Base-by-base conservation (phyloP, 1,140 invertebrate genomes). In the Asbolus verrucosus region DNA sequence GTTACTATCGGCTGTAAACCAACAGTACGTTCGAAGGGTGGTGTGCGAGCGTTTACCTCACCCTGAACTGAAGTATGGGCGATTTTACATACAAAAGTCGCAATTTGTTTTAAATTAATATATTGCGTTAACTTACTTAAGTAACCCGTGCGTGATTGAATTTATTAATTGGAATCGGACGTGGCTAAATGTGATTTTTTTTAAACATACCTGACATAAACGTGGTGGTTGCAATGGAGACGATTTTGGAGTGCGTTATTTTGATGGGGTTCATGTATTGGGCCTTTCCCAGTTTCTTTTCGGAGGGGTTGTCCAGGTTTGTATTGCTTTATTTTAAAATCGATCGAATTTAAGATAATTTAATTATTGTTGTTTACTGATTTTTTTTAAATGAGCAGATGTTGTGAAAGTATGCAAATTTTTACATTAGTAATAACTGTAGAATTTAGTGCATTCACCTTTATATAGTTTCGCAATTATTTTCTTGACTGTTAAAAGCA, bases 191-290 rank as follows among this genome's bases (percentile, higher is more conserved):
- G 46, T 54, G 43, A 54, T 54, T 27, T 43, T 43, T 54, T 30
- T 36, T 5, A 30, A 5, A 36, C 3, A 36, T 36, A 36, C 27
- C 9, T 30, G 27, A 30, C 4, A 11, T 36, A 6, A 2, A 36
- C 3, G 46, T 0, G 19, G 2, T 30, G 19, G 8, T 16, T 27
- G 46, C 19, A 30, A 75, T 78, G 75, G 76, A 77, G 19, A 69
- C 68, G 11, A 70, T 78, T 8, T 38, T 78, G 27, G 77, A 79
- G 43, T 70, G 73, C 24, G 38, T 74, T 3, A 73, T 77, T 67
- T 75, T 76, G 30, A 27, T 75, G 9, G 76, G 76, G 21, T 71
- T 77, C 31, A 39, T 79, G 11, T 79, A 77, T 39, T 79, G 77
- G 77, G 54, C 71, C n/a, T 79, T 71, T 66, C 77, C 77, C 11